Percentiles rank a stretch among this genome's conserved stretches.
Evolutionary conservation across 2,888 invertebrate species (phyloP).

Genomic region (Amphipyra berbera): DNA sequence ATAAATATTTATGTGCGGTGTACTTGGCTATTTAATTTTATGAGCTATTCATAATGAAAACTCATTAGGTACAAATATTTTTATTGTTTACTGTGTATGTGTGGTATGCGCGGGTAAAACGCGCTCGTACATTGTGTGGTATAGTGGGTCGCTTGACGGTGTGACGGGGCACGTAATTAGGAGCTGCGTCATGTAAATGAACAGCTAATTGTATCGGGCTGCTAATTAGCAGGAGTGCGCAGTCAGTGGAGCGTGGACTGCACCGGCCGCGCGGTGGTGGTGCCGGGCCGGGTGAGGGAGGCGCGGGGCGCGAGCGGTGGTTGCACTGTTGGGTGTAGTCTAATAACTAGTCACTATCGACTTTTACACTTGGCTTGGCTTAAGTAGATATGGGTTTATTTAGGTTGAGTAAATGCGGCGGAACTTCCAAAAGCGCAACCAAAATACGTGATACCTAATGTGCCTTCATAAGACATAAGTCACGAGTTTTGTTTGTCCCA

Average conservation of each 20-base stretch:
- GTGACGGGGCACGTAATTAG: constrained; percentile 11
- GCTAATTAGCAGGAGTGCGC: constrained; percentile 49
- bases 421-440: background rate
- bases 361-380: background rate
- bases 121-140: constrained; percentile 26
- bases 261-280: background rate
- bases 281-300: background rate
- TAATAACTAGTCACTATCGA: background rate
- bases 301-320: background rate
- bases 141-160: constrained; percentile 1
- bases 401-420: constrained; percentile 1
- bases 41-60: constrained; percentile 57
- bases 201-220: constrained; percentile 53
- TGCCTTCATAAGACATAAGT: background rate
- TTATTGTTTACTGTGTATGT: constrained; percentile 51
- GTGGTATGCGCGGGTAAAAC: constrained; percentile 45
- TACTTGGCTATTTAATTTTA: constrained; percentile 44
- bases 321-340: background rate
- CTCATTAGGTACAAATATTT: constrained; percentile 60
- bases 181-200: constrained; percentile 40
- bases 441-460: background rate
- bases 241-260: constrained; percentile 37
- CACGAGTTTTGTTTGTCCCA: no score
- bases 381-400: background rate
- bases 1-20: constrained; percentile 42